Evolutionary conservation across 2,888 invertebrate genomes (phyloP), one percentile per base, ranked within the genome.

Genomic region (Itoplectis maculator): DNA sequence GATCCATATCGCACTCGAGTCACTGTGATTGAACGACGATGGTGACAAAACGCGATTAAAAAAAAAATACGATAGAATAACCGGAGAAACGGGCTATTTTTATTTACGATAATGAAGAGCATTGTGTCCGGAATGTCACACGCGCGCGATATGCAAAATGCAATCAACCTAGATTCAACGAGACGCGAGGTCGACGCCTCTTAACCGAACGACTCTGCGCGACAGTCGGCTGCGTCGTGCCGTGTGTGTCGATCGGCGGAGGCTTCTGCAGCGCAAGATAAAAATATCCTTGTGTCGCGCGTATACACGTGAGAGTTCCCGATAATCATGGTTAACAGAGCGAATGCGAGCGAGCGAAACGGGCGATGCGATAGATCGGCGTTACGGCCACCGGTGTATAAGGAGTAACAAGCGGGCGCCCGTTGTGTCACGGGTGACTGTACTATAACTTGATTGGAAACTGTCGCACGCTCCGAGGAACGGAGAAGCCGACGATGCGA

Each of bases 311-410:
- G 47, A 70, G 66, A 79, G 42, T 72, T 82, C 54, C 75, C 75
- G 82, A 82, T 76, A 75, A 84, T 80, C 80, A 80, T 63, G 72
- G 74, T 74, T 74, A 72, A 78, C 66, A 80, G 82, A 78, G 77
- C 77, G 40, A 80, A 84, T 80, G 77, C 77, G 70, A 74, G 69
- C 37, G 79, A 73, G 56, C 73, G 65, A 61, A 63, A 63, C 29
- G 56, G 80, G 65, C n/a, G 23, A 42, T 11, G 65, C 20, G 45
- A 49, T 66, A 65, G 15, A 68, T 51, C 9, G 54, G 68, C 35
- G 79, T 37, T 51, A 65, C 23, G 63, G n/a, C 29, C 70, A 0
- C 51, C 11, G 37, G 68, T 8, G 42, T 20, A 37, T 6, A 61
- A 66, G 66, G 42, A 23, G 47, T 47, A 47, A 8, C 18, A 20